These are phyloP conservation scores for Sminthurides aquaticus DNA, from an alignment of 2,888 invertebrate genomes.

Conservation along the genomic window DNA sequence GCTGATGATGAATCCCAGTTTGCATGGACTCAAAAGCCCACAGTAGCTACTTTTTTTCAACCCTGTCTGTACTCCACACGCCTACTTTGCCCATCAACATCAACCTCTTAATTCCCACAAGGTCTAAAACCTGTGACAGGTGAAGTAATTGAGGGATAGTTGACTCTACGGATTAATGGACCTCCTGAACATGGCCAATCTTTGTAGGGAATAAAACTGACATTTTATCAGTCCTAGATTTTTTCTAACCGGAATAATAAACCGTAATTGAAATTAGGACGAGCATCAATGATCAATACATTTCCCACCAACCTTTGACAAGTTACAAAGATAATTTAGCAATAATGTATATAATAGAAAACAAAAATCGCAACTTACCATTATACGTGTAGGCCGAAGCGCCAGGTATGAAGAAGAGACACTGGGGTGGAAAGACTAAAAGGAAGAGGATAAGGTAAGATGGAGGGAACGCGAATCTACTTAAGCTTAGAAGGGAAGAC, in stretches of 20 bases:
- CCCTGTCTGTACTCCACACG: too few relatives aligned
- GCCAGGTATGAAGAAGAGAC: not conserved
- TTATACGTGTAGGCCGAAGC: conserved; percentile 3
- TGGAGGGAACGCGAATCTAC: not conserved
- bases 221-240: not conserved
- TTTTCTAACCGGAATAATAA: not conserved
- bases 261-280: not conserved
- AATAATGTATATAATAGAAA: too few relatives aligned
- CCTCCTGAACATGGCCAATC: too few relatives aligned
- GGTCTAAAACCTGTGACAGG: too few relatives aligned
- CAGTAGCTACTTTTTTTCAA: too few relatives aligned
- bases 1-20: too few relatives aligned
- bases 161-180: not conserved
- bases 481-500: too few relatives aligned
- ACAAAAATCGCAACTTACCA: not conserved
- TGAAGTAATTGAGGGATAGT: not conserved
- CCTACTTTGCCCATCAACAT: not conserved
- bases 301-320: not conserved
- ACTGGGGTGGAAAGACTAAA: not conserved
- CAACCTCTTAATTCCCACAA: not conserved
- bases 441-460: not conserved
- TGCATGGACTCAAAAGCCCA: too few relatives aligned
- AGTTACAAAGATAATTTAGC: not conserved
- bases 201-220: not conserved
- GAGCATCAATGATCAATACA: not conserved